phyloP scores from a whole-genome alignment of 2,113 vertebrate genomes.

The Pristiophorus japonicus region DNA sequence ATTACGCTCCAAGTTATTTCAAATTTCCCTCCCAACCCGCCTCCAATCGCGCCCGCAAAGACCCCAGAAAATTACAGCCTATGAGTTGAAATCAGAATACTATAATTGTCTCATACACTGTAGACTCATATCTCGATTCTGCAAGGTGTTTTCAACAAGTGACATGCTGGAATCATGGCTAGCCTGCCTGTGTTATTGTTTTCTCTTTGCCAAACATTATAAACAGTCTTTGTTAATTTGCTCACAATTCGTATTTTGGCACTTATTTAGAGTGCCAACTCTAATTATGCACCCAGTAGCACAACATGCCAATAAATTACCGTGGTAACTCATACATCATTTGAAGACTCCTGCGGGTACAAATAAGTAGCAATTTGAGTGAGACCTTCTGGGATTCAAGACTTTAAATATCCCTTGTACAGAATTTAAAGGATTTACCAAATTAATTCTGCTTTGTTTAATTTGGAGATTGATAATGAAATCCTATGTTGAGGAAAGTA shows the following conservation, averaged over 20 bases:
- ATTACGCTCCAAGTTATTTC: too few relatives aligned
- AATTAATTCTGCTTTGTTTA: background rate
- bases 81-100: background rate
- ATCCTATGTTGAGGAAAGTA: background rate
- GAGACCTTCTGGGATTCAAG: background rate
- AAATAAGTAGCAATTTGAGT: background rate
- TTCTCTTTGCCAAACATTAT: background rate
- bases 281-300: background rate
- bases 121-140: background rate
- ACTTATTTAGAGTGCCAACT: background rate
- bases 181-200: background rate
- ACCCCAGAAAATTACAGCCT: background rate
- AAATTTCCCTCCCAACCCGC: too few relatives aligned
- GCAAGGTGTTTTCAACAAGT: background rate
- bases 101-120: background rate
- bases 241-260: background rate
- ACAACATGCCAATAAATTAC: background rate
- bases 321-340: background rate
- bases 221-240: background rate
- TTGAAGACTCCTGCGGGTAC: background rate
- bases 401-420: background rate
- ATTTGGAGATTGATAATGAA: background rate
- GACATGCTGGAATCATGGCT: background rate
- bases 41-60: too few relatives aligned
- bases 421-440: too few relatives aligned